Conservation (phyloP, 2,797 vertebrate species). For the Botia almorhae region DNA sequence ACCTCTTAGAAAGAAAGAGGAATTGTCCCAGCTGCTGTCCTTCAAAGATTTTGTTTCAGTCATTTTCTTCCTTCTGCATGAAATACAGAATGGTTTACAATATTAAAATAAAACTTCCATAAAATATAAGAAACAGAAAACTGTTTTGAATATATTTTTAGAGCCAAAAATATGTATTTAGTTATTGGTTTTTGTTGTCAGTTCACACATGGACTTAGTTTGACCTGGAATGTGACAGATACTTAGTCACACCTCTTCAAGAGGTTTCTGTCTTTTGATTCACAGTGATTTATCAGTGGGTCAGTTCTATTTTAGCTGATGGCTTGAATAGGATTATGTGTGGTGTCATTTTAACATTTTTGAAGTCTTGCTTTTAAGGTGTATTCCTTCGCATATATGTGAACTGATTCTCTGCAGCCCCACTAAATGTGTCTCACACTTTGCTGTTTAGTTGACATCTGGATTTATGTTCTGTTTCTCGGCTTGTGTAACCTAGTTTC, state of each 20-base stretch:
- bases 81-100: neutral
- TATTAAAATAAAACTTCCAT: neutral
- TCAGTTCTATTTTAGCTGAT: constrained; percentile 48
- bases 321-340: constrained; percentile 37
- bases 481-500: constrained; percentile 20
- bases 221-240: constrained; percentile 20
- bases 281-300: constrained; percentile 41
- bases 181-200: neutral
- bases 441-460: constrained; percentile 47
- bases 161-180: neutral
- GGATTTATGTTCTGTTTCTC: constrained; percentile 47
- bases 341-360: constrained; percentile 23
- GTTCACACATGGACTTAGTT: neutral
- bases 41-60: neutral
- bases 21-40: constrained; percentile 1
- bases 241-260: constrained; percentile 32
- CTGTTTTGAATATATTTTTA: neutral
- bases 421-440: constrained; percentile 12
- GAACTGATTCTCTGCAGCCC: constrained; percentile 42
- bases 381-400: constrained; percentile 23
- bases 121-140: neutral
- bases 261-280: constrained; percentile 47
- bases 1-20: neutral
- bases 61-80: neutral
- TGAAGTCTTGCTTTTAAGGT: constrained; percentile 13